A percentile compares a stretch with the other conserved stretches of the same genome.
Evolutionary conservation across 2,888 invertebrate species (phyloP).

Genomic region (Trachelus troglodyta): DNA sequence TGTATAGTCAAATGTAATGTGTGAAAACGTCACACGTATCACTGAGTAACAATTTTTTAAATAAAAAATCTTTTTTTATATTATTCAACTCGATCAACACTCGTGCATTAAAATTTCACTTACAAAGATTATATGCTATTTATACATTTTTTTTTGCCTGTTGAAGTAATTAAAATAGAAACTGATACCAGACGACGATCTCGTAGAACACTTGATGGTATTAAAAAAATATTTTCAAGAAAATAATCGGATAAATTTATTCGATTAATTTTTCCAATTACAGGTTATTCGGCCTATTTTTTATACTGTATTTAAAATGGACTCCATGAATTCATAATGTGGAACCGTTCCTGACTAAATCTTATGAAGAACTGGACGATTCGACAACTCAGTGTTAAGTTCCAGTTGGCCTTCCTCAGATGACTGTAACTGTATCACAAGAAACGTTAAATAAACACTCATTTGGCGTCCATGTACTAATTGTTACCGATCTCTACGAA

Average conservation of each 20-base stretch:
- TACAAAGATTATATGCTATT: neutral
- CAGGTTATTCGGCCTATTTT: neutral
- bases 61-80: neutral
- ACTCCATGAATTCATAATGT: neutral
- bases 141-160: neutral
- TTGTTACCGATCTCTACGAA: constrained; percentile 51
- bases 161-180: neutral
- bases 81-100: neutral
- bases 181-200: neutral
- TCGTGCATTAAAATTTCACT: neutral
- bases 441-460: constrained; percentile 60
- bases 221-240: neutral
- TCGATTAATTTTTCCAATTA: neutral
- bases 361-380: constrained; percentile 13
- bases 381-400: neutral
- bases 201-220: neutral
- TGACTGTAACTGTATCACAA: constrained; percentile 59
- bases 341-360: constrained; percentile 7
- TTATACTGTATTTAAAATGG: neutral
- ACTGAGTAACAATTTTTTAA: neutral
- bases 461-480: constrained; percentile 44
- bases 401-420: constrained; percentile 15
- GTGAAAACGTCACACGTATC: neutral
- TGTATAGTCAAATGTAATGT: neutral
- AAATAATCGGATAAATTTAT: neutral